Evolutionary conservation across 2,888 invertebrate genomes (phyloP).

Genomic region (Disparrhopalites patrizii): DNA sequence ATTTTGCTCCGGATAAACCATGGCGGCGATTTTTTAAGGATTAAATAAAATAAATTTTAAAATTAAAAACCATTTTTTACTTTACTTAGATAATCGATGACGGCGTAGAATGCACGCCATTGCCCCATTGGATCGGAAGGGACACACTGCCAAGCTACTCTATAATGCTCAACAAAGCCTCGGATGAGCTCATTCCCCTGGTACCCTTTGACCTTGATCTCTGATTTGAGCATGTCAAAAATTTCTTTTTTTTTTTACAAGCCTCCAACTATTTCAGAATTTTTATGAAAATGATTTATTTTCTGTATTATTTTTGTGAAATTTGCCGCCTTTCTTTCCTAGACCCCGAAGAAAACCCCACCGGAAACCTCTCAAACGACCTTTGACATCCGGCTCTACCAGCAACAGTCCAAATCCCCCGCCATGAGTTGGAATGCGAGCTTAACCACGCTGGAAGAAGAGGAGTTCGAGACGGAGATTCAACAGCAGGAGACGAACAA

Average conservation of each 20-base stretch:
- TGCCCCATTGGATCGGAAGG: slow-evolving; percentile 38
- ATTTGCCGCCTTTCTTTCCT: too few relatives aligned
- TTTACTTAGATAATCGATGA: slow-evolving; percentile 40
- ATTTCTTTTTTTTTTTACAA: neutral
- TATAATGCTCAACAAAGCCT: slow-evolving; percentile 31
- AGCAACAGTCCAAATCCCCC: slow-evolving; percentile 26
- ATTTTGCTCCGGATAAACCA: too few relatives aligned
- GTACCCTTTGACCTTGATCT: slow-evolving; percentile 26
- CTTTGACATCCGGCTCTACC: slow-evolving; percentile 23
- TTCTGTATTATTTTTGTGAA: too few relatives aligned
- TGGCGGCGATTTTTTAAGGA: too few relatives aligned
- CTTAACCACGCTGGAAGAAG: slow-evolving; percentile 46
- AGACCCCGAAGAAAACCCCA: slow-evolving; percentile 21
- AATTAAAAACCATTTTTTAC: neutral
- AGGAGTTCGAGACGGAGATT: slow-evolving; percentile 30
- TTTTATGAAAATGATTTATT: too few relatives aligned
- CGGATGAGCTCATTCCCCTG: slow-evolving; percentile 39
- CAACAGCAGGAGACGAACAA: slow-evolving; percentile 17
- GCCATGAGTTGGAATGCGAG: slow-evolving; percentile 42
- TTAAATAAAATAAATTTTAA: neutral
- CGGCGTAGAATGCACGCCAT: slow-evolving; percentile 44
- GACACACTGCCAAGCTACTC: slow-evolving; percentile 36
- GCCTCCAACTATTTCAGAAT: neutral
- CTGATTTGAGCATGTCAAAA: slow-evolving; percentile 3
- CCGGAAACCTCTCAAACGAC: slow-evolving; percentile 1